Percentiles rank a stretch among this genome's conserved stretches.
Evolutionary conservation across 2,888 invertebrate species (phyloP).

Genomic region (Tubiluchus corallicola): DNA sequence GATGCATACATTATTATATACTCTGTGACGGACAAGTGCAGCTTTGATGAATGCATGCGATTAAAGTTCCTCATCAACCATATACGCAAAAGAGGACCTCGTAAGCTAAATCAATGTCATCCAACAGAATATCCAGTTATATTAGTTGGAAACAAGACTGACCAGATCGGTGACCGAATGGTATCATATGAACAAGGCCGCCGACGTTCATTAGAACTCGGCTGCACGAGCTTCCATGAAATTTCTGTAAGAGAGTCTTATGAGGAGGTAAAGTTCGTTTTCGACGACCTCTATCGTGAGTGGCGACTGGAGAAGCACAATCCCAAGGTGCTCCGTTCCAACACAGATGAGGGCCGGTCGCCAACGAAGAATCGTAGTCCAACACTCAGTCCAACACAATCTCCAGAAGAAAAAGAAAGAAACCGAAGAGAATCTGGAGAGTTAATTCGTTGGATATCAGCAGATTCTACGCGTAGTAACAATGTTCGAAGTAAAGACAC

Average conservation of each 20-base stretch:
- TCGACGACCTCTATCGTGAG: neutral
- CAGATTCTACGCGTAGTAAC: too few relatives aligned
- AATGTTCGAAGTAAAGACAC: too few relatives aligned
- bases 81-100: neutral
- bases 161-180: conserved; percentile 59
- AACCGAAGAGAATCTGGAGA: too few relatives aligned
- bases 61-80: conserved; percentile 49
- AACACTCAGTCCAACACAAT: neutral
- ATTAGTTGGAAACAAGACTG: conserved; percentile 61
- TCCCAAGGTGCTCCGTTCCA: neutral
- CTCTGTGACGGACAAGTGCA: too few relatives aligned
- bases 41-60: conserved; percentile 65
- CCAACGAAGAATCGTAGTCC: too few relatives aligned
- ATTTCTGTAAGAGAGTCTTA: conserved; percentile 64
- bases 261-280: conserved; percentile 53
- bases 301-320: neutral
- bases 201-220: conserved; percentile 51
- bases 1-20: too few relatives aligned
- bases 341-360: conserved; percentile 1
- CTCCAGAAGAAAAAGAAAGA: neutral
- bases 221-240: conserved; percentile 64
- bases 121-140: conserved; percentile 49
- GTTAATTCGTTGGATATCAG: too few relatives aligned
- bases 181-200: conserved; percentile 44
- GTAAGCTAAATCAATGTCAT: conserved; percentile 26